Conservation (phyloP, 2,888 invertebrate genomes). For the Synanthedon andrenaeformis region DNA sequence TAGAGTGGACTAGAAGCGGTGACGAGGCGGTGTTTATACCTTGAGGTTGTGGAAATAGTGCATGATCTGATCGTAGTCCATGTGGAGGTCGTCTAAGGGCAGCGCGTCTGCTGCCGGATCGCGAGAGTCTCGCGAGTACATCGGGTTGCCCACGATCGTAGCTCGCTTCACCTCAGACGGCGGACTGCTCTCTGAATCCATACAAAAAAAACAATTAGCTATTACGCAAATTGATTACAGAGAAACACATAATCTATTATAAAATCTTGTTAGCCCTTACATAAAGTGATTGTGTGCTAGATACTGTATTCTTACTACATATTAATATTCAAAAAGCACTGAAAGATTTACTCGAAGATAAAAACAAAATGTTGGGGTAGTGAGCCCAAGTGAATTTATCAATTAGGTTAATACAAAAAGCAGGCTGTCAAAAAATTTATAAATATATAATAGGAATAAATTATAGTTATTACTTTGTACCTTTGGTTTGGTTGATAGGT, state of each 20-base stretch:
- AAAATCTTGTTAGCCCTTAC: no score
- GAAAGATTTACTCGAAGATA: no score
- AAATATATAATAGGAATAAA: no score
- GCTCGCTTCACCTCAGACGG: slow-evolving; percentile 81
- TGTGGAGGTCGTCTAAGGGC: slow-evolving; percentile 86
- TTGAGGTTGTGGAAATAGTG: slow-evolving; percentile 98
- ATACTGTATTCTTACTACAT: no score
- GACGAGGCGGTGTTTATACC: slow-evolving; percentile 72
- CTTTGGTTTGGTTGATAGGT: slow-evolving; percentile 62
- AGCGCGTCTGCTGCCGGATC: slow-evolving; percentile 50
- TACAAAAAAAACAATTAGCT: background rate
- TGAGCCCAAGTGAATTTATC: no score
- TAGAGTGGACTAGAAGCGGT: slow-evolving; percentile 58
- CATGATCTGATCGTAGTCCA: slow-evolving; percentile 98
- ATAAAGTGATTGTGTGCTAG: no score
- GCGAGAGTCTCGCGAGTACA: slow-evolving; percentile 74
- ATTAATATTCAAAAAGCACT: no score
- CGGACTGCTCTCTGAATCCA: slow-evolving; percentile 40
- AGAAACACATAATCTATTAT: no score
- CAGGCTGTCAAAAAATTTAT: no score
- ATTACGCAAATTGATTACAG: background rate
- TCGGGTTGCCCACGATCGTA: slow-evolving; percentile 89
- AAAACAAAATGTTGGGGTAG: no score
- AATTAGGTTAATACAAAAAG: no score
- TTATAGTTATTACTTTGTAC: slow-evolving; percentile 17